Base-by-base conservation (phyloP, 2,113 vertebrate genomes). In the Semnornis frantzii region DNA sequence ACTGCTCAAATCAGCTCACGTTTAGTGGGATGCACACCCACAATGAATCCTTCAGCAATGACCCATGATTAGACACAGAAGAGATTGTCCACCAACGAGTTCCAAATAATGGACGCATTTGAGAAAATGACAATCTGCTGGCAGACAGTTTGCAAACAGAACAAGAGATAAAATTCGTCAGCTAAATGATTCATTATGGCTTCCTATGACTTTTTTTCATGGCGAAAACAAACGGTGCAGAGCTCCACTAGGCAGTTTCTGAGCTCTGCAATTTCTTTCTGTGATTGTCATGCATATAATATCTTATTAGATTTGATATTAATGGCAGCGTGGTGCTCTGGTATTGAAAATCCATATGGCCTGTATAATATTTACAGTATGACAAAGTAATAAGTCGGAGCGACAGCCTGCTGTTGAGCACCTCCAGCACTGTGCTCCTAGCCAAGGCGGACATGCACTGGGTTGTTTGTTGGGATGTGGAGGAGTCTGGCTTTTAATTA, bases 321-420 rank as follows among this genome's bases (percentile, higher is more conserved):
- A 96, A 94, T 94, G 94, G 87, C 96, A 93, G 87, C 30, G 2
- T 55, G 81, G 85, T 91, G 89, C 93, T 93, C 81, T 95, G 87
- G 94, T 93, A 95, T 92, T 91, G 95, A 96, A 95, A 96, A 96
- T 92, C 92, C 88, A 93, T 89, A 95, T 78, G 94, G 95, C 80
- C 85, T 78, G 55, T 92, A 46, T 85, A 92, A 93, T 95, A 96
- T 96, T 97, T 97, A 94, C 93, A 82, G 60, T 63, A 85, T 94
- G 94, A 95, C 92, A 88, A 68, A 88, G 93, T 75, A 95, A 82
- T 96, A 93, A 94, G 94, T 96, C 95, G 92, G 76, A 89, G 81
- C 1, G 17, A n/a, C 78, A 93, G 75, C 72, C 91, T 82, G 83
- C 87, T 93, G 91, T 68, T 9, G 5, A 15, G 58, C 39, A 54